A percentile compares a stretch with the other conserved stretches of the same genome.
phyloP scores from a whole-genome alignment of 1,140 invertebrate species.

The Formica selysi region DNA sequence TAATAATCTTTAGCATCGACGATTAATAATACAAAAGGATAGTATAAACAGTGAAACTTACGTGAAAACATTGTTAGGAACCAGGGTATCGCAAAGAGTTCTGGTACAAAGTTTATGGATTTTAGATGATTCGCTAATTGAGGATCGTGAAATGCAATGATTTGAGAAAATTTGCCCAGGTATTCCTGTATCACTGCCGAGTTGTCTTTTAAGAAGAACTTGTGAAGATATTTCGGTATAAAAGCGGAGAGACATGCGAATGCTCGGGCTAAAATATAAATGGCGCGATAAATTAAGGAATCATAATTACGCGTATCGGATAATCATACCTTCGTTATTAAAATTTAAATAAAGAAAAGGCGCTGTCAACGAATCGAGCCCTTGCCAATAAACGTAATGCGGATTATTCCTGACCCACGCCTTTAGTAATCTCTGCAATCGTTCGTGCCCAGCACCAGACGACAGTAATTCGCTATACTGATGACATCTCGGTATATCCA shows the following conservation, averaged over 20 bases:
- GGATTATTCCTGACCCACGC: constrained; percentile 98
- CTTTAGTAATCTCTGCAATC: constrained; percentile 97
- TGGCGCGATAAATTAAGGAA: constrained; percentile 39
- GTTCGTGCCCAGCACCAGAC: constrained; percentile 95
- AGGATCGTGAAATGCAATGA: constrained; percentile 98
- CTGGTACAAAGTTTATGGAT: constrained; percentile 98
- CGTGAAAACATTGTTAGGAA: constrained; percentile 99
- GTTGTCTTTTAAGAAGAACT: constrained; percentile 99
- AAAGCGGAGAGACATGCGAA: constrained; percentile 97
- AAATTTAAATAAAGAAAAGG: constrained; percentile 99
- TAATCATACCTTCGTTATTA: constrained; percentile 95
- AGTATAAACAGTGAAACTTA: constrained; percentile 88
- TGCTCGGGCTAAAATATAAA: constrained; percentile 92
- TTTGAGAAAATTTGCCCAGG: constrained; percentile 97
- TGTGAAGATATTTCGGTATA: constrained; percentile 98
- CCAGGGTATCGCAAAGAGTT: constrained; percentile 99
- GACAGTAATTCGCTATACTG: constrained; percentile 99
- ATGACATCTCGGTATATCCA: constrained; percentile 99
- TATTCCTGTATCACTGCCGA: constrained; percentile 99
- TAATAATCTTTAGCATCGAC: constrained; percentile 1
- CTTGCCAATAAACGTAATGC: constrained; percentile 99
- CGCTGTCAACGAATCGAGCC: constrained; percentile 98
- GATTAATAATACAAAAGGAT: constrained; percentile 44
- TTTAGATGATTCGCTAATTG: constrained; percentile 96
- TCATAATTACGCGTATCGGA: background rate